Evolutionary conservation across 2,113 vertebrate species (phyloP).

Genomic region (Butorides virescens): DNA sequence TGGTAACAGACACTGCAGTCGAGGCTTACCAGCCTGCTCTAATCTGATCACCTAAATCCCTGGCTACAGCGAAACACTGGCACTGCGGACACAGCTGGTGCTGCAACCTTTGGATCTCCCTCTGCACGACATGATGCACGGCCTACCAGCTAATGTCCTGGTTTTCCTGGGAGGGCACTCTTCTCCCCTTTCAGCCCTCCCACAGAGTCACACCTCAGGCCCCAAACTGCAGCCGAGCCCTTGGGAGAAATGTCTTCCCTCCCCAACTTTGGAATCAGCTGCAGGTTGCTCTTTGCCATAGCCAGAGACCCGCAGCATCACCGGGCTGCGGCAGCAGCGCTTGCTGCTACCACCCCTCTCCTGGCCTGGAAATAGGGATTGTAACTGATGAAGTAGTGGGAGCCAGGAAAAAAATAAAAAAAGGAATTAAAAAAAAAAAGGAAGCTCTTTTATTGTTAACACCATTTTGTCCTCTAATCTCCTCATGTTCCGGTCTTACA

Average conservation of each 20-base stretch:
- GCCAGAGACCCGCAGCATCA: background rate
- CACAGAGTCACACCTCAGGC: rapidly evolving
- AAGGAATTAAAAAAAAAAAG: too few relatives aligned
- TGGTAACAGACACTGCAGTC: background rate
- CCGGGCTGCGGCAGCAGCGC: background rate
- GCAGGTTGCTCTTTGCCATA: background rate
- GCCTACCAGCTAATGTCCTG: background rate
- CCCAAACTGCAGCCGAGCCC: background rate
- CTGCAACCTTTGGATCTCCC: background rate
- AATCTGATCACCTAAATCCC: constrained; percentile 25
- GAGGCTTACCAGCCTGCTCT: background rate
- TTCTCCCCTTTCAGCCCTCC: background rate
- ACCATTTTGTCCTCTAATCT: background rate
- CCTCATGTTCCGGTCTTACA: background rate
- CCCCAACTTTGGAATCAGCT: background rate
- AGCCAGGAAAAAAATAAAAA: rapidly evolving
- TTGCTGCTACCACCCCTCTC: background rate
- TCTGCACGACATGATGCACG: background rate
- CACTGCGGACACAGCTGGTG: background rate
- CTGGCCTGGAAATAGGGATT: background rate
- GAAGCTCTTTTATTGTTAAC: background rate
- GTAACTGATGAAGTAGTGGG: rapidly evolving
- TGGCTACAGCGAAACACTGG: background rate
- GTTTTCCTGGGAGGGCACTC: background rate
- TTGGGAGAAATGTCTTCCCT: background rate